These are phyloP conservation scores for Eciton burchellii DNA, from an alignment of 1,140 invertebrate genomes.

Conservation along the genomic window DNA sequence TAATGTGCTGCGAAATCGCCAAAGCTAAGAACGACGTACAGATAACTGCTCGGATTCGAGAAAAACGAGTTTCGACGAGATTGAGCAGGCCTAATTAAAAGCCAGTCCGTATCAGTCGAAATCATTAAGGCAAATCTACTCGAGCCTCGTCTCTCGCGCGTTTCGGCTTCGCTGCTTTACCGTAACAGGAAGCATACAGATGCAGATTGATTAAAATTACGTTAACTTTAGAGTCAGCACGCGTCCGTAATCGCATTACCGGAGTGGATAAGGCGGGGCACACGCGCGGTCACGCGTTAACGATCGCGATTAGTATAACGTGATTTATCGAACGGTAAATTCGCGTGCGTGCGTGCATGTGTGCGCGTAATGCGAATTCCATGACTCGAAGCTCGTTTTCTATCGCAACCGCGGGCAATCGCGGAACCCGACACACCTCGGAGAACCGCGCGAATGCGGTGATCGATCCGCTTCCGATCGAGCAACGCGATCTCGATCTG, in stretches of 20 bases:
- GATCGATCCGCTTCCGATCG: constrained; percentile 56
- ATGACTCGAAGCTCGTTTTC: not conserved
- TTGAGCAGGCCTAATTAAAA: constrained; percentile 1
- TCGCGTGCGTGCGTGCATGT: not conserved
- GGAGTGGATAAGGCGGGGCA: not conserved
- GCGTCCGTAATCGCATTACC: not conserved
- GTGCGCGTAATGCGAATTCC: constrained; percentile 2
- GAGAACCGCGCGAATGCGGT: not conserved
- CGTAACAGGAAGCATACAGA: constrained; percentile 72
- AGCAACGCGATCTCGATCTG: constrained; percentile 70
- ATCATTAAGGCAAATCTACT: not conserved
- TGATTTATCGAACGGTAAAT: constrained; percentile 15
- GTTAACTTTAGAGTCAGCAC: constrained; percentile 46
- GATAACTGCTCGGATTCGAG: not conserved
- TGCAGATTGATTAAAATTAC: constrained; percentile 41
- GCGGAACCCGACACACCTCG: constrained; percentile 71
- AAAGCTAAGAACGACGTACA: not conserved
- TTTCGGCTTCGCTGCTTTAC: constrained; percentile 56
- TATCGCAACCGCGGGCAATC: not conserved
- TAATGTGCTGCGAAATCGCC: not conserved
- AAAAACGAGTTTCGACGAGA: not conserved
- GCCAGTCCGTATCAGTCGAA: not conserved
- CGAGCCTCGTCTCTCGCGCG: constrained; percentile 15
- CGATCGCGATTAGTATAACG: constrained; percentile 39
- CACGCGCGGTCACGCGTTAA: constrained; percentile 20